Evolutionary conservation across 2,113 vertebrate genomes (phyloP).

Genomic region (Apus apus): DNA sequence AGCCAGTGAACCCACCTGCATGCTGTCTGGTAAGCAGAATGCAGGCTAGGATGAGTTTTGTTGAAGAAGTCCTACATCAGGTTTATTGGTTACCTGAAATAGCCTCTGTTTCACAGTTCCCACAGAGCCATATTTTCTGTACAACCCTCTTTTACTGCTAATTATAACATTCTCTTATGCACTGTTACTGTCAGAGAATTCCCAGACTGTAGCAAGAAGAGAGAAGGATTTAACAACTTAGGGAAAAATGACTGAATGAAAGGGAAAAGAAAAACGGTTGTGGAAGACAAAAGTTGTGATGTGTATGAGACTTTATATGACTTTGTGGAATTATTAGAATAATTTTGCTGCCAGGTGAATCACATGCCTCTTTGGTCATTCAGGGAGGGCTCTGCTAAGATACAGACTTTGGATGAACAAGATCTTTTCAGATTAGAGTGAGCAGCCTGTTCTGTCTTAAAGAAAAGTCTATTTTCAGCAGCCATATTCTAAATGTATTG

Average conservation of each 20-base stretch:
- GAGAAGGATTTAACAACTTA: slow-evolving; percentile 56
- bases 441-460: slow-evolving; percentile 34
- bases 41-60: slow-evolving; percentile 47
- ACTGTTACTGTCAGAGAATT: slow-evolving; percentile 46
- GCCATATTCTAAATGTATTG: neutral
- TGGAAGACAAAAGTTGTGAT: slow-evolving; percentile 43
- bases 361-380: slow-evolving; percentile 30
- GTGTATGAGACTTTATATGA: slow-evolving; percentile 40
- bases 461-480: slow-evolving; percentile 49
- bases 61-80: slow-evolving; percentile 10
- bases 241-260: slow-evolving; percentile 47
- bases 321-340: slow-evolving; percentile 70
- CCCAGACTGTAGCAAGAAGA: slow-evolving; percentile 25
- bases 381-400: neutral
- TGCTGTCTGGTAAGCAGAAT: neutral
- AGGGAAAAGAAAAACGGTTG: slow-evolving; percentile 4
- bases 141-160: slow-evolving; percentile 38
- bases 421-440: neutral
- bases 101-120: slow-evolving; percentile 52
- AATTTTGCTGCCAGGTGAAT: slow-evolving; percentile 73
- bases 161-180: slow-evolving; percentile 52
- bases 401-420: neutral
- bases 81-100: slow-evolving; percentile 52
- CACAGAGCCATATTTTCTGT: slow-evolving; percentile 24
- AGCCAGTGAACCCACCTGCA: neutral